Evolutionary conservation across 2,113 vertebrate species (phyloP).

Genomic region (Microcebus jonahi): DNA sequence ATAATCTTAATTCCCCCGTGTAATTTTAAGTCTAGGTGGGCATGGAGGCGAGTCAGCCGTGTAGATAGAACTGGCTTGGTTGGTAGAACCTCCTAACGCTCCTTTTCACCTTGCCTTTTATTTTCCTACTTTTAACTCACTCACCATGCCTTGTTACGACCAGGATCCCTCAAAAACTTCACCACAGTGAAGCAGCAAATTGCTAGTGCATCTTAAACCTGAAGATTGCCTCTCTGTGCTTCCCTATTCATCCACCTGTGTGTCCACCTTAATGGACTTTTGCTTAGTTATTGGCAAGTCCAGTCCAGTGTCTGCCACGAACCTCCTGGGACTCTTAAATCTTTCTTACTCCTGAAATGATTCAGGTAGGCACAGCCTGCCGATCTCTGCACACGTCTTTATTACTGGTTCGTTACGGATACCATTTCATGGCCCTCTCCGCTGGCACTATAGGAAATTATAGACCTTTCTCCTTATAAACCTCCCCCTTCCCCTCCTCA

Average conservation of each 20-base stretch:
- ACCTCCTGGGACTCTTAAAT: constrained; percentile 65
- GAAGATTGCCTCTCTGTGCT: constrained; percentile 11
- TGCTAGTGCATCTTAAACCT: constrained; percentile 63
- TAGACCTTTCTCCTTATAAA: constrained; percentile 65
- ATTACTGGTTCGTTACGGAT: constrained; percentile 73
- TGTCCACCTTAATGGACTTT: constrained; percentile 54
- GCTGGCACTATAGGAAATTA: constrained; percentile 67
- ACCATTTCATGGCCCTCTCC: constrained; percentile 75
- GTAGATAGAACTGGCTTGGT: background rate
- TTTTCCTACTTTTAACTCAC: background rate
- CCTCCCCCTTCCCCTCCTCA: constrained; percentile 42
- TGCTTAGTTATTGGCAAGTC: constrained; percentile 75
- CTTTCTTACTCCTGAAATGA: constrained; percentile 64
- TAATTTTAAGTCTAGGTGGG: background rate
- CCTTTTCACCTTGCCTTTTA: background rate
- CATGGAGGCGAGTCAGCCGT: background rate
- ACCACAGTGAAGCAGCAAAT: background rate
- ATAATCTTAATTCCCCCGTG: background rate
- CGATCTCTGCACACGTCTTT: constrained; percentile 73
- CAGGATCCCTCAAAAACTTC: constrained; percentile 33
- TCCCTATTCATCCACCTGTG: constrained; percentile 53
- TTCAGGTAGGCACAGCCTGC: constrained; percentile 67
- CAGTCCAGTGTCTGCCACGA: constrained; percentile 29
- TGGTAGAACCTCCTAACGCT: background rate
- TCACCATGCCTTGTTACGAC: background rate